These are phyloP conservation scores for Lithophane ornitopus DNA, from an alignment of 2,888 invertebrate genomes.

Conservation along the genomic window DNA sequence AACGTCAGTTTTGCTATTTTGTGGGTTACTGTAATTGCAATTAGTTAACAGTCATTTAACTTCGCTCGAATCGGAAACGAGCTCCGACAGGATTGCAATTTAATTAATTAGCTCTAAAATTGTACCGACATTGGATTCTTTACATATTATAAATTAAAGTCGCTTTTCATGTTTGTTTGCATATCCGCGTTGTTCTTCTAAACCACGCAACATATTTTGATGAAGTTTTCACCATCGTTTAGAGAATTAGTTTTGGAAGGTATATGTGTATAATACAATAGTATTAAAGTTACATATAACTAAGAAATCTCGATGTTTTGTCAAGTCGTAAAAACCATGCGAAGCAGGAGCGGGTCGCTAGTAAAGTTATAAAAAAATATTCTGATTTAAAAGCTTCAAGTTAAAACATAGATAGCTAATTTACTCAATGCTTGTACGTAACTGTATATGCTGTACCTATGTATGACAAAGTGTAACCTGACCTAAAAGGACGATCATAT, in stretches of 20 bases:
- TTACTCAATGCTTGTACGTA: neutral
- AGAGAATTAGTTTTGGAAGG: no score
- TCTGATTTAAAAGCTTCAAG: neutral
- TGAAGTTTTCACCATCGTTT: no score
- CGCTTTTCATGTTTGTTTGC: no score
- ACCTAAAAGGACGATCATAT: constrained; percentile 26
- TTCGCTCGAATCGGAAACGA: constrained; percentile 44
- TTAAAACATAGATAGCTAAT: neutral
- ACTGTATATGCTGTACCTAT: constrained; percentile 14
- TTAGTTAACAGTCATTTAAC: constrained; percentile 54
- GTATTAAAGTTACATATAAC: no score
- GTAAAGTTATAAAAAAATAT: constrained; percentile 2
- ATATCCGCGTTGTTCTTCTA: no score
- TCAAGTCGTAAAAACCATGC: no score
- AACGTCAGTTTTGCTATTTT: constrained; percentile 42
- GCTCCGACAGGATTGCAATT: constrained; percentile 50
- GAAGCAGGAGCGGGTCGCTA: no score
- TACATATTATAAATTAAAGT: no score
- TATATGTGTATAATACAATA: no score
- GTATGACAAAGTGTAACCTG: constrained; percentile 24
- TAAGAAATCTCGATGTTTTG: no score
- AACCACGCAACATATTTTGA: no score
- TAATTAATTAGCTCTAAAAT: constrained; percentile 54
- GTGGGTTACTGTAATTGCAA: constrained; percentile 43
- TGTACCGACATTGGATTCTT: constrained; percentile 34